Evolutionary conservation across 2,113 vertebrate genomes (phyloP), one percentile per base, ranked within the genome.

Genomic region (Pitta sordida): DNA sequence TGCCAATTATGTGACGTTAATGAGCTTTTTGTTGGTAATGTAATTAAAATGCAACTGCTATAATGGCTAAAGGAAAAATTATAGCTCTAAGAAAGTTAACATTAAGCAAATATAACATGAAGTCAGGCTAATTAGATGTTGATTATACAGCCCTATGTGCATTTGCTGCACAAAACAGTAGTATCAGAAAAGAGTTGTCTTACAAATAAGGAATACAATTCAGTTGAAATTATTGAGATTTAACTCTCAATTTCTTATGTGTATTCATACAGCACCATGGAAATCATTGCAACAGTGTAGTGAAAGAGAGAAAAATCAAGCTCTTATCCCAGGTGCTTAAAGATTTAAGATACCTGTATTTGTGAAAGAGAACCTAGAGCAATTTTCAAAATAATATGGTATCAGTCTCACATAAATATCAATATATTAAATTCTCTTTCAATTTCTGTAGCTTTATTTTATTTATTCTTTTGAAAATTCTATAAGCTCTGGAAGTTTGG

Each of bases 21-120:
- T 98, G 97, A 98, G 98, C 91, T 97, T 97, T 97, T 98, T 98
- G 98, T 97, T 98, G 97, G 96, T 98, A 98, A 97, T 97, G 97
- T 98, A 98, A 98, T 98, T 98, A 98, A 98, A 98, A 97, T 97
- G 97, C 97, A 97, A 96, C 97, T 98, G 97, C 97, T 97, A 95
- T 98, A 98, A 98, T 97, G 94, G 97, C 96, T 97, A 97, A 96
- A 97, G 63, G 85, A 87, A 91, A 98, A 97, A 98, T 95, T 95
- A 93, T 91, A 95, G 92, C 96, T 96, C 96, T 95, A 95, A 96
- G 95, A 96, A 97, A 97, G 88, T 97, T 97, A 97, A 91, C 96
- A 97, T 96, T 97, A 97, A 97, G 96, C 96, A 96, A 98, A 97
- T 97, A 96, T 89, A 97, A 97, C 96, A 97, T 97, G 95, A 98